phyloP scores from a whole-genome alignment of 2,113 vertebrate species.

The Saguinus imperator region DNA sequence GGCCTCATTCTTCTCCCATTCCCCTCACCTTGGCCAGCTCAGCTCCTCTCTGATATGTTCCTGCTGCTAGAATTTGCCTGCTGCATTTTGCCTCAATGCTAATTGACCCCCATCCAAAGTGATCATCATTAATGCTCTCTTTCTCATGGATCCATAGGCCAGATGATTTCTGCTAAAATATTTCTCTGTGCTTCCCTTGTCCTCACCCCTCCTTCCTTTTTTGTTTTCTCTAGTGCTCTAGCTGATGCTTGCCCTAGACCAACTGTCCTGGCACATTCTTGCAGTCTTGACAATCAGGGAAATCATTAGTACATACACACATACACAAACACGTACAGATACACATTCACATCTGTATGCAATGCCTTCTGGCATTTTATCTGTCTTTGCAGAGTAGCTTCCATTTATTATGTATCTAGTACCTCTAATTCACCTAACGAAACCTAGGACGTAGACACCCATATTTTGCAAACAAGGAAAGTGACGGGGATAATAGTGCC shows the following conservation, averaged over 20 bases:
- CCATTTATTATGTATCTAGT: background rate
- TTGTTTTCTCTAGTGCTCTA: background rate
- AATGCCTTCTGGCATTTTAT: background rate
- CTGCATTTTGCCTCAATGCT: constrained; percentile 21
- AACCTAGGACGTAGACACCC: fast-evolving
- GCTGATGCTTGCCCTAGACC: background rate
- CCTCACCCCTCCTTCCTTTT: background rate
- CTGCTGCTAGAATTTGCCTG: background rate
- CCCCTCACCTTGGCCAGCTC: background rate
- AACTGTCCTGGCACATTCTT: background rate
- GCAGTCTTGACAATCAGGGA: background rate
- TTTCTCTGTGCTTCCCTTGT: background rate
- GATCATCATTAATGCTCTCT: background rate
- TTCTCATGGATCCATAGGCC: background rate
- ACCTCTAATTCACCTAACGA: background rate
- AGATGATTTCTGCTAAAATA: constrained; percentile 21
- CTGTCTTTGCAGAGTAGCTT: background rate
- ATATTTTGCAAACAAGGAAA: background rate
- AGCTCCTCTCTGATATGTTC: background rate
- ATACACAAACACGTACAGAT: background rate
- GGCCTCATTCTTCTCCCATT: background rate
- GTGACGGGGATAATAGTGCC: fast-evolving
- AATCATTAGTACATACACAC: background rate
- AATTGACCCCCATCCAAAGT: background rate
- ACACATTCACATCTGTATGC: background rate